Evolutionary conservation across 2,113 vertebrate genomes (phyloP), one percentile per base, ranked within the genome.

Genomic region (Emberiza fucata): DNA sequence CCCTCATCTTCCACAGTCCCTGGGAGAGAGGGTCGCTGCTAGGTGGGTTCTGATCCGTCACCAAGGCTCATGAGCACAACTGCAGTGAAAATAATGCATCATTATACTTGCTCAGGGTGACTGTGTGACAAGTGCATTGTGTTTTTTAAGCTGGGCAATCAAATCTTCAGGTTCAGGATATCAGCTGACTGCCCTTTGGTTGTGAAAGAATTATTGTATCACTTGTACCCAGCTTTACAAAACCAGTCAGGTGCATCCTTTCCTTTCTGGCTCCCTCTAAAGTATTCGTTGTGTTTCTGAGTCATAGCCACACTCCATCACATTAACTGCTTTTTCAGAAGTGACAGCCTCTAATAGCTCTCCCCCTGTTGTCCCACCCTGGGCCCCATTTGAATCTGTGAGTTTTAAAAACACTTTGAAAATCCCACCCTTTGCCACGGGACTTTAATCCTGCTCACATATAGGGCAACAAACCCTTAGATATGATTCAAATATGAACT

Each of bases 231-330:
- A 70, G 63, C 51, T 68, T 77, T 72, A 86, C 60, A 88, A 75
- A 93, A 86, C 33, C 93, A 75, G 71, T 82, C 81, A 90, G 85
- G 88, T 93, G 42, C 45, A 77, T 90, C 83, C 75, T 82, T 92
- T 77, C 21, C 64, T 40, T 89, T 76, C 28, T 54, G 70, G 57
- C 81, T 91, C 50, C 42, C 61, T 85, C 61, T 54, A 8, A 91
- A 90, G 81, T 9, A 7, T 35, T 87, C 7, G 8, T 37, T 94
- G 69, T 84, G 33, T 81, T 90, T 90, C 59, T 88, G 91, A 94
- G 39, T 94, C 87, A 92, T 68, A 82, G 69, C 60, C 87, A 70
- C 47, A 42, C 90, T 78, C 75, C 35, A 64, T 51, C 81, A 71
- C 56, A 37, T 28, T 27, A 61, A 92, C 60, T 50, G 61, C 56